Evolutionary conservation across 2,797 vertebrate genomes (phyloP).

Genomic region (Chiroxiphia lanceolata): DNA sequence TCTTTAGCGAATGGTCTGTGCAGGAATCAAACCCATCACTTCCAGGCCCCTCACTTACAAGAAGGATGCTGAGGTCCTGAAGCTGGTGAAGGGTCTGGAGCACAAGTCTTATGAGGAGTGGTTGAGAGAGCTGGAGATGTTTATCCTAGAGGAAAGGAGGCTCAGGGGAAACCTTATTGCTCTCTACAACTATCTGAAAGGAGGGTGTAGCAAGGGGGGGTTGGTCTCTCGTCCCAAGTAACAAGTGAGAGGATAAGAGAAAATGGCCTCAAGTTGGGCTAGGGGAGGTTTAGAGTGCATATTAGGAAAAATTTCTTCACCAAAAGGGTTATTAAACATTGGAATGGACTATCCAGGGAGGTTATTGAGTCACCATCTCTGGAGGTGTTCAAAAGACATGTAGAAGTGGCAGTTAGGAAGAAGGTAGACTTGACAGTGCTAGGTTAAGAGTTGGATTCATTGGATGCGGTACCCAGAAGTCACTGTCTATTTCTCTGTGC

Average conservation of each 20-base stretch:
- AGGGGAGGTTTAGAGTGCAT: neutral
- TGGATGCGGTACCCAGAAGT: neutral
- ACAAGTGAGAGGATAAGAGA: neutral
- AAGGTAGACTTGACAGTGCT: neutral
- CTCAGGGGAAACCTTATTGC: neutral
- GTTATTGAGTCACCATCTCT: neutral
- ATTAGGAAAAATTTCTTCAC: neutral
- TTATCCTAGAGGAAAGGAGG: neutral
- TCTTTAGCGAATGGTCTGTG: neutral
- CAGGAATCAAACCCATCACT: neutral
- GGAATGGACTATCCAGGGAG: neutral
- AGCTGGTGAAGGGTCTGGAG: neutral
- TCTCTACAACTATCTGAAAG: neutral
- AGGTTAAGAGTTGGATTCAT: neutral
- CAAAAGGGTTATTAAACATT: neutral
- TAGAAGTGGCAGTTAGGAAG: neutral
- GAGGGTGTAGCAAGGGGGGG: neutral
- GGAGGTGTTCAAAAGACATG: neutral
- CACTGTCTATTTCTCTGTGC: neutral
- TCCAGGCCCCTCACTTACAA: neutral
- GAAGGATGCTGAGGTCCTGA: neutral
- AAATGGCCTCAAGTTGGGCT: neutral
- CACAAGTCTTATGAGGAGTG: neutral
- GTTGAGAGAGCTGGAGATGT: neutral
- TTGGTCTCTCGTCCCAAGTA: neutral